Base-by-base conservation (phyloP, 1,140 invertebrate species). In the Macrobrachium nipponense region DNA sequence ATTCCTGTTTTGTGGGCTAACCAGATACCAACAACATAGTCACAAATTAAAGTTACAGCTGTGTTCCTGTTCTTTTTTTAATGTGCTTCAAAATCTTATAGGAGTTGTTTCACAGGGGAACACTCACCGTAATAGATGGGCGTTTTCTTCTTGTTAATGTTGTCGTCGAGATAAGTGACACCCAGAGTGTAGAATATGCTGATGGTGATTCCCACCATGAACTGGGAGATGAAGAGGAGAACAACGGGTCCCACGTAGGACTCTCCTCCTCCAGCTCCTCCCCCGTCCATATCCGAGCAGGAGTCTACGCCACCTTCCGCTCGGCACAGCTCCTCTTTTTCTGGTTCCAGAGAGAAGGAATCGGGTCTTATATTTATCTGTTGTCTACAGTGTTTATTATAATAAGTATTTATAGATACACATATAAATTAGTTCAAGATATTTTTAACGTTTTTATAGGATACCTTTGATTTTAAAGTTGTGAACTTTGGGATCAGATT, bases 151-250 rank as follows among this genome's bases (percentile, higher is more conserved):
- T 94, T 94, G 88, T 94, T 94, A 0, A 94, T 94, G 87, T 95
- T 95, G 84, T 95, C 94, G 89, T 95, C 94, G 77, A 95, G 89
- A 89, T 95, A 95, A n/a, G 94, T 94, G 0, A 94, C 92, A 6
- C 94, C 94, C 10, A 95, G 91, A 0, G 93, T 94, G 84, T 94
- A 94, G 89, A 94, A 95, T 0, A 95, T 89, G 0, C 93, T 94
- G 14, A 93, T 93, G 27, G 94, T 94, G 20, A 95, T 93, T 3
- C 94, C 94, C 0, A 94, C 94, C 62, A 95, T 93, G 20, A 95
- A 92, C 88, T 95, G 94, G 0, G 94, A 94, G 11, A 92, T 90
- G 88, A 95, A 95, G 5, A 94, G 90, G 18, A 95, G 89, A 8
- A 95, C 88, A n/a, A 94, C 90, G 0, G 94, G 87, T n/a, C 85